These are phyloP conservation scores for Taenioides sp. DNA, from an alignment of 2,797 vertebrate genomes.

Conservation along the genomic window DNA sequence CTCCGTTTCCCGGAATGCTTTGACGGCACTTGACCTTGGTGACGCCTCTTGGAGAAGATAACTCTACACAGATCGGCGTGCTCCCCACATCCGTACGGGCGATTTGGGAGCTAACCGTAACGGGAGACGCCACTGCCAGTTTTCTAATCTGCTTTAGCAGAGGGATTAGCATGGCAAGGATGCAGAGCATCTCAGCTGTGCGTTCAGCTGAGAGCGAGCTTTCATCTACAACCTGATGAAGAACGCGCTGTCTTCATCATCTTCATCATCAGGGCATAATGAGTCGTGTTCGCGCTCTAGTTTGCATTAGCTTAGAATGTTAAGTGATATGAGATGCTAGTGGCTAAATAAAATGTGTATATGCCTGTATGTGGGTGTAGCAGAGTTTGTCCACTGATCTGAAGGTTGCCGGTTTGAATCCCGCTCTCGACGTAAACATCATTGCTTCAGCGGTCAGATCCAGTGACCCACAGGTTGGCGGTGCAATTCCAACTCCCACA, in stretches of 20 bases:
- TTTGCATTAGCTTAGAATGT: slow-evolving; percentile 38
- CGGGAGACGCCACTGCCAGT: slow-evolving; percentile 33
- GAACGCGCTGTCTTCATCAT: slow-evolving; percentile 45
- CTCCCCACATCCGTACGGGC: slow-evolving; percentile 20
- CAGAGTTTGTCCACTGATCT: too few relatives aligned
- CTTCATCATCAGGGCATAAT: slow-evolving; percentile 40
- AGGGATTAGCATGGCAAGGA: slow-evolving; percentile 43
- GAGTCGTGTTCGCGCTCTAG: slow-evolving; percentile 43
- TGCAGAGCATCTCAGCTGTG: slow-evolving; percentile 15
- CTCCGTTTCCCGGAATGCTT: slow-evolving; percentile 41
- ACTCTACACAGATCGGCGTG: slow-evolving; percentile 37
- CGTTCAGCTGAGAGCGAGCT: slow-evolving; percentile 26
- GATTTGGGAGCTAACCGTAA: slow-evolving; percentile 32
- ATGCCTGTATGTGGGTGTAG: too few relatives aligned
- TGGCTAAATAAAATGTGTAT: too few relatives aligned
- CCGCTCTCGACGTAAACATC: too few relatives aligned
- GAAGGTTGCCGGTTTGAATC: too few relatives aligned
- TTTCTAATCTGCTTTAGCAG: slow-evolving; percentile 45
- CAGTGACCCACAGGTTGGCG: too few relatives aligned
- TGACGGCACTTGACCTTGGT: slow-evolving; percentile 42
- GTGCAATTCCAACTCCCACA: too few relatives aligned
- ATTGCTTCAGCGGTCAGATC: too few relatives aligned
- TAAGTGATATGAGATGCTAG: slow-evolving; percentile 5
- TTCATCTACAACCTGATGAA: slow-evolving; percentile 37
- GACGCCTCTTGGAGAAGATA: slow-evolving; percentile 35